These are phyloP conservation scores for Plotosus lineatus DNA, from an alignment of 2,113 vertebrate species.

Conservation along the genomic window DNA sequence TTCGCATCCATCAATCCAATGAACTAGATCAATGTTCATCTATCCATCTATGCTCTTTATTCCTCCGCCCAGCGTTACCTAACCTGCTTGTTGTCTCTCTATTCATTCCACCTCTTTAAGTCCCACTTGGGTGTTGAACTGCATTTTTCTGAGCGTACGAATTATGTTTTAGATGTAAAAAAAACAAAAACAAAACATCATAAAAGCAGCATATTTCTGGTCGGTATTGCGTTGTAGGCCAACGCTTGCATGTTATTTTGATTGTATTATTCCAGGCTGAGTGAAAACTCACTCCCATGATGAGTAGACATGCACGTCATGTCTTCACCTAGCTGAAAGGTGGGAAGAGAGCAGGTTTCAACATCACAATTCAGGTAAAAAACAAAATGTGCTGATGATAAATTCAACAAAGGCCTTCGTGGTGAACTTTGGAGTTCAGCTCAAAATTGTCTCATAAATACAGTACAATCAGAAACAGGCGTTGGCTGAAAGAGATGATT, in stretches of 20 bases:
- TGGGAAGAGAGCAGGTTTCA: background rate
- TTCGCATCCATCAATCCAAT: background rate
- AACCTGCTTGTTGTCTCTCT: background rate
- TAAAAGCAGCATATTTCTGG: background rate
- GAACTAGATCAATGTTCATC: too few species aligned
- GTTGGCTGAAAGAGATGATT: background rate
- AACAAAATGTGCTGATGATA: background rate
- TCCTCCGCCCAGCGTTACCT: too few species aligned
- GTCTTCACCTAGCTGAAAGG: background rate
- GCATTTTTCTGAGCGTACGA: background rate
- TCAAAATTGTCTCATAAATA: constrained; percentile 7
- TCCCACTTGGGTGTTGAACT: background rate
- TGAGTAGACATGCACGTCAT: constrained; percentile 11
- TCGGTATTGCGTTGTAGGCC: background rate
- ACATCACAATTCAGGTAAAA: background rate
- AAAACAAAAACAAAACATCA: background rate
- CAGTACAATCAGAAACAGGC: background rate
- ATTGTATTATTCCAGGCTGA: background rate
- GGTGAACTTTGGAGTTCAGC: constrained; percentile 1
- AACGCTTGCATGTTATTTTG: background rate
- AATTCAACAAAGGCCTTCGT: background rate
- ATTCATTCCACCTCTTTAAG: background rate
- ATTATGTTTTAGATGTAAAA: background rate
- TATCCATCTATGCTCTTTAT: too few species aligned
- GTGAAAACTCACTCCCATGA: constrained; percentile 7